Evolutionary conservation across 2,113 vertebrate genomes (phyloP).

Genomic region (Ageneiosus marmoratus): DNA sequence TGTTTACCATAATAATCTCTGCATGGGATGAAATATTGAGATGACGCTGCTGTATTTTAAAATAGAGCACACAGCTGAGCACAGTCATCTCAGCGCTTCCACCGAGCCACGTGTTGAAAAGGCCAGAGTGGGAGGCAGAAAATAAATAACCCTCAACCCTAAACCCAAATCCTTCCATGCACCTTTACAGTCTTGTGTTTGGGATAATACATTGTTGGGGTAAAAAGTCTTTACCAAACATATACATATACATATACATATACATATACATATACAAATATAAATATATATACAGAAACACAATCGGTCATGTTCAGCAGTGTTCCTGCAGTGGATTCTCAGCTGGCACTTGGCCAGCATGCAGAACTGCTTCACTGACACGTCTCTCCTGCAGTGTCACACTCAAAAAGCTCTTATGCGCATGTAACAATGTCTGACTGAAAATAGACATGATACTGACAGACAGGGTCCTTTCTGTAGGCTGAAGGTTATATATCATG

Average conservation of each 20-base stretch:
- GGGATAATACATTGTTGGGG: not conserved
- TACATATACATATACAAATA: not conserved
- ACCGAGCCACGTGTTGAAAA: conserved; percentile 29
- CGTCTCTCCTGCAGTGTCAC: not conserved
- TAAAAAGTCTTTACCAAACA: not conserved
- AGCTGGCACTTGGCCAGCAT: not conserved
- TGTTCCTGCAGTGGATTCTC: not conserved
- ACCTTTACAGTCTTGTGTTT: not conserved
- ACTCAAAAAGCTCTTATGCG: not conserved
- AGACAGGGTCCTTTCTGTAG: not conserved
- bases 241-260: not conserved
- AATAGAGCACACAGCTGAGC: conserved; percentile 34
- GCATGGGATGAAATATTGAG: conserved; percentile 37
- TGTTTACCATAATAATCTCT: not conserved
- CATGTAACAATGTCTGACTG: not conserved
- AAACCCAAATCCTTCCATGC: not conserved
- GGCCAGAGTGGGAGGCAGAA: conserved; percentile 26
- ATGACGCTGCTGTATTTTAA: conserved; percentile 38
- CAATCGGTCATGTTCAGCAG: not conserved
- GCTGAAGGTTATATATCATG: not conserved
- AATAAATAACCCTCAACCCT: not conserved
- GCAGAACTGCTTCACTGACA: not conserved
- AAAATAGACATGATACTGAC: not conserved
- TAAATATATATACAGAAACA: no score
- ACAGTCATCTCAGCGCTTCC: not conserved